Evolutionary conservation across 2,888 invertebrate genomes (phyloP).

Genomic region (Chironomus tentans): DNA sequence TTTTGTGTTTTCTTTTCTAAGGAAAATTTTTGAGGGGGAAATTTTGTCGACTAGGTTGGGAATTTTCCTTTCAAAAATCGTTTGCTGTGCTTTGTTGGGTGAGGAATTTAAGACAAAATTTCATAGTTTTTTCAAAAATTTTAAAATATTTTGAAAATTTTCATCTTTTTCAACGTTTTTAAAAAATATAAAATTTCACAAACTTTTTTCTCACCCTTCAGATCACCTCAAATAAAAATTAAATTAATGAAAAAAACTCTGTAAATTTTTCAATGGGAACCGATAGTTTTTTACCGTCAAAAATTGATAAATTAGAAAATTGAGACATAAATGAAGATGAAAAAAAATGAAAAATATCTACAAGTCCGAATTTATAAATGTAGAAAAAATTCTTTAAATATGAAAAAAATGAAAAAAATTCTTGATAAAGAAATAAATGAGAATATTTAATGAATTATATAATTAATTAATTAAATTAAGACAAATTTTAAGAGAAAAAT

Average conservation of each 20-base stretch:
- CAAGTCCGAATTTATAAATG: conserved; percentile 35
- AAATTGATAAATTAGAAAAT: not conserved
- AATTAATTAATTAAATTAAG: no score
- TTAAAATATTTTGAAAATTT: no score
- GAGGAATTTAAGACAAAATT: no score
- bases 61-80: no score
- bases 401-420: not conserved
- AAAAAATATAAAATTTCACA: no score
- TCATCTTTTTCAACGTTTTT: no score
- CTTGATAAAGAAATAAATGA: not conserved
- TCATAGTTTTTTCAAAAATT: no score
- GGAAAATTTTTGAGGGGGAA: no score
- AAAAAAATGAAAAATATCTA: conserved; percentile 28
- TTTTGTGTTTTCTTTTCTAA: no score
- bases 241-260: not conserved
- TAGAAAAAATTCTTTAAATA: conserved; percentile 28
- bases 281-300: conserved; percentile 9
- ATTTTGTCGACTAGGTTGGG: no score
- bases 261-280: not conserved
- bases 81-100: no score
- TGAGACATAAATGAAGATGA: conserved; percentile 8
- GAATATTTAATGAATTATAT: not conserved
- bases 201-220: no score
- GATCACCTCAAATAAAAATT: not conserved
- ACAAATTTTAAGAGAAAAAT: not conserved